Percentiles rank a stretch among this genome's conserved stretches.
phyloP scores from a whole-genome alignment of 2,888 invertebrate genomes.

The Phyllotreta striolata region DNA sequence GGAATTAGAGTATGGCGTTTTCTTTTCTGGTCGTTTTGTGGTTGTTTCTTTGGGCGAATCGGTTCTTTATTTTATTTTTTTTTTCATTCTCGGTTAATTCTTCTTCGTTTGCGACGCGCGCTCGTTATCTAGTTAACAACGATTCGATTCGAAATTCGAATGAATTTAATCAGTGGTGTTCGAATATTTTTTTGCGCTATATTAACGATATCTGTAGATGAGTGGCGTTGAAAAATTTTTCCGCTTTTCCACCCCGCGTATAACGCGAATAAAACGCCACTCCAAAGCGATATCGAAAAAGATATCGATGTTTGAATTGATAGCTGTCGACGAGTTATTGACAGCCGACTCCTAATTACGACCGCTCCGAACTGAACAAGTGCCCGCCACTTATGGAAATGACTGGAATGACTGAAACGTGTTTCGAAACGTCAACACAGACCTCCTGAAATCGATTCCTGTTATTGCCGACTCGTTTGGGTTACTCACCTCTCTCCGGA shows the following conservation, averaged over 20 bases:
- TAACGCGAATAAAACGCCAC: conserved; percentile 20
- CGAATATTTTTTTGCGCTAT: too few species aligned
- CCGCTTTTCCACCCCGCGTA: conserved; percentile 8
- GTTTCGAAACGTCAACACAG: conserved; percentile 38
- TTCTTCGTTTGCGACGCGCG: too few species aligned
- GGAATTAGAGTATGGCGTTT: conserved; percentile 35
- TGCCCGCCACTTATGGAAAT: conserved; percentile 35
- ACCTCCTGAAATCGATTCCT: conserved; percentile 36
- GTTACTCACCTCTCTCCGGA: conserved; percentile 34
- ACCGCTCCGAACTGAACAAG: conserved; percentile 34
- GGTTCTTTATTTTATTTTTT: too few species aligned
- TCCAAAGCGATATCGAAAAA: conserved; percentile 6
- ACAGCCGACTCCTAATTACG: conserved; percentile 33
- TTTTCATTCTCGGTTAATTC: too few species aligned
- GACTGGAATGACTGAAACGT: conserved; percentile 36
- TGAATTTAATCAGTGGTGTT: too few species aligned
- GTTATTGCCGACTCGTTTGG: conserved; percentile 31
- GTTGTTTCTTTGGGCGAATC: conserved; percentile 25
- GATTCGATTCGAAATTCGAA: too few species aligned
- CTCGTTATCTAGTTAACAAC: too few species aligned
- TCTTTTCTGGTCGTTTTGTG: not conserved
- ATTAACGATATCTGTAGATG: too few species aligned
- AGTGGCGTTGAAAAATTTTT: not conserved
- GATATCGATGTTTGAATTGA: conserved; percentile 29
- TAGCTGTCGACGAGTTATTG: conserved; percentile 32